These are phyloP conservation scores for Jordanella pulchra DNA, from an alignment of 2,797 vertebrate genomes.

Conservation along the genomic window DNA sequence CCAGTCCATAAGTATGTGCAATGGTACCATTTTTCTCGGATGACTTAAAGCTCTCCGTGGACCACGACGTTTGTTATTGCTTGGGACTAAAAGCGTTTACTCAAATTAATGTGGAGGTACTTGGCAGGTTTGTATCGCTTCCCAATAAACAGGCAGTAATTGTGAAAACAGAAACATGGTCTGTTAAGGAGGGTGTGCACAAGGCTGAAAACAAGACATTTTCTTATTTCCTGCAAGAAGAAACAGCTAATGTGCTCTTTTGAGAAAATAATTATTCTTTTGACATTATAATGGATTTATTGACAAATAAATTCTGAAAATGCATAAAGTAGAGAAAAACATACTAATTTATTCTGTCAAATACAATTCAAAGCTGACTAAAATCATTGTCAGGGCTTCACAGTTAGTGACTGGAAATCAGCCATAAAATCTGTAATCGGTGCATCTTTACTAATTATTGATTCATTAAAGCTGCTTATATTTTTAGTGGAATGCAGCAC, in stretches of 20 bases:
- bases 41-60: too few relatives aligned
- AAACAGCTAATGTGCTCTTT: neutral
- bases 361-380: neutral
- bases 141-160: neutral
- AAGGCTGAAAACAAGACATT: neutral
- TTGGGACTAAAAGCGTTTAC: too few relatives aligned
- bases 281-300: neutral
- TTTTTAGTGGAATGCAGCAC: conserved; percentile 19
- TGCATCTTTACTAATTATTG: neutral
- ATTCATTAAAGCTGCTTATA: conserved; percentile 10
- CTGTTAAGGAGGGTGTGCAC: neutral
- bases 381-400: neutral
- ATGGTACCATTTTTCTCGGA: too few relatives aligned
- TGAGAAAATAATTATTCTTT: neutral
- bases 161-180: neutral
- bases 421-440: neutral
- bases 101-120: too few relatives aligned
- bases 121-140: neutral
- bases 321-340: neutral
- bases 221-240: neutral
- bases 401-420: neutral
- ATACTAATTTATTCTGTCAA: neutral
- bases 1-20: too few relatives aligned
- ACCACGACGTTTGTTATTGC: too few relatives aligned
- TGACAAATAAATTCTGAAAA: neutral